These are phyloP conservation scores for Odontomachus brunneus DNA, from an alignment of 1,140 invertebrate species.

Conservation along the genomic window DNA sequence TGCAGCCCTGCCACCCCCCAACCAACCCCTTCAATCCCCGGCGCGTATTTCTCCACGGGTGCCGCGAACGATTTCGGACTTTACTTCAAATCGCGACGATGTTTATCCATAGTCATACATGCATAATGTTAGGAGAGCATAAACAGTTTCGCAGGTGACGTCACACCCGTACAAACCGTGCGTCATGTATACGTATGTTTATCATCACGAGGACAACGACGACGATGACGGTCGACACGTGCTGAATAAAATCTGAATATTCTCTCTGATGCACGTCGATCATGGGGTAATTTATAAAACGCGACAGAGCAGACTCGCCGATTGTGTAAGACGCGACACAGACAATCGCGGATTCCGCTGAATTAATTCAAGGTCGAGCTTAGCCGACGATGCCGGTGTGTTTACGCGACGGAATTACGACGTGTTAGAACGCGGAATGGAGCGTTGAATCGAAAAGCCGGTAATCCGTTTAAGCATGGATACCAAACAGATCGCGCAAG, in stretches of 20 bases:
- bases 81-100: slow-evolving; percentile 47
- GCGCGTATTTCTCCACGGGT: not conserved
- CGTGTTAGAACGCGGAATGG: slow-evolving; percentile 55
- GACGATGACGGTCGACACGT: too few relatives aligned
- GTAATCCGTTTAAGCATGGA: slow-evolving; percentile 66
- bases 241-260: slow-evolving; percentile 10
- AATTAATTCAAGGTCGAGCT: slow-evolving; percentile 6
- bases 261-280: too few relatives aligned
- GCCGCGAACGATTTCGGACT: slow-evolving; percentile 37
- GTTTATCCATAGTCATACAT: slow-evolving; percentile 27
- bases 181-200: not conserved
- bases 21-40: not conserved
- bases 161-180: not conserved
- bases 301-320: too few relatives aligned
- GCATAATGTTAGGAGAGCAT: slow-evolving; percentile 60
- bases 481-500: slow-evolving; percentile 69
- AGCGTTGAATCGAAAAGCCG: slow-evolving; percentile 66
- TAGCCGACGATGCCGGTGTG: slow-evolving; percentile 2
- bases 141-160: slow-evolving; percentile 37
- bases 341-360: not conserved
- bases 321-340: not conserved
- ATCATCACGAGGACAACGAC: too few relatives aligned
- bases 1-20: slow-evolving; percentile 42
- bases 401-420: slow-evolving; percentile 17
- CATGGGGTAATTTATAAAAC: too few relatives aligned